Base-by-base conservation (phyloP, 2,888 invertebrate genomes). In the Pherbina coryleti region DNA sequence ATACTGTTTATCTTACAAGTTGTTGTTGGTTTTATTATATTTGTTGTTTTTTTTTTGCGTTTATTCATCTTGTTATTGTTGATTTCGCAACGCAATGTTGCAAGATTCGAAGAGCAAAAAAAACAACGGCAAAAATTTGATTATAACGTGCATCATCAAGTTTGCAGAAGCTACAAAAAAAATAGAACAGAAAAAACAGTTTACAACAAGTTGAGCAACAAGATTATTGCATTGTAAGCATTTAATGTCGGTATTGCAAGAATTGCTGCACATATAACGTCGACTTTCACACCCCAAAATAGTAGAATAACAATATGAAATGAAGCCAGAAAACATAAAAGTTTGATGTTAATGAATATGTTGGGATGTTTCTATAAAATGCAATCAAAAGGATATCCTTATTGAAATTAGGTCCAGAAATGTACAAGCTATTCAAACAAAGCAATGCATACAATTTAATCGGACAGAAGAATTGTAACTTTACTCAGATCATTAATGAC, bases 131-230 rank as follows among this genome's bases (percentile, higher is more conserved):
- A 53, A 25, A 31, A 51, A 28, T 53, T 28, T 5, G 70, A 70
- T 70, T 55, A 70, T 74, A 44, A 51, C 37, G 51, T 62, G 34
- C 57, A 70, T 22, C 49, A 25, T 19, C 49, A 51, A 49, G 19
- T 69, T 69, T 22, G 19, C 49, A 25, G 44, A 11, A 69, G 22
- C 8, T 22, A 44, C 19, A 69, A 69, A 8, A 25, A 49, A 49
- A 37, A 49, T n/a, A 49, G 9, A 70, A 70, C 28, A 51, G 17
- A 8, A 67, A 67, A 3, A 70, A 49, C 70, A 55, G 19, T 55
- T 55, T 37, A 19, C 37, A 17, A 28, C 37, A 37, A 19, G 8
- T 19, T 19, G 9, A 44, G 44, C 44, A 44, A 44, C 44, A 60
- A 28, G 25, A 22, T 60, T 22, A 22, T 60, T 28, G 60, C 60